Evolutionary conservation across 1,140 invertebrate genomes (phyloP).

Genomic region (Hermetia illucens): DNA sequence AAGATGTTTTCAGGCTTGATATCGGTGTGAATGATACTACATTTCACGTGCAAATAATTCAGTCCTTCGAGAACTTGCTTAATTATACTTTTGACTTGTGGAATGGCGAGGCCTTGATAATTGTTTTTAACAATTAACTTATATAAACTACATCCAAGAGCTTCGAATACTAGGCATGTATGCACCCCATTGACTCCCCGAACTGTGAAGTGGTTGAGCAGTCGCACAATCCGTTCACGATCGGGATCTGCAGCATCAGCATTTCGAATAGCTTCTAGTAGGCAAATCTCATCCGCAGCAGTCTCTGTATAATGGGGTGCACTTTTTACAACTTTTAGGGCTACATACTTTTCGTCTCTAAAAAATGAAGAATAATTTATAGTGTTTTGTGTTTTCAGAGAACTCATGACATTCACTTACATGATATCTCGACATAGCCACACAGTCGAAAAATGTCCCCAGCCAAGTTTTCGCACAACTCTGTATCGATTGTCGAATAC

Average conservation of each 20-base stretch:
- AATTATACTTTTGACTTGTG: slow-evolving; percentile 91
- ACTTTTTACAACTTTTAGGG: slow-evolving; percentile 98
- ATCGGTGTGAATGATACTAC: slow-evolving; percentile 97
- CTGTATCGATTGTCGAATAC: slow-evolving; percentile 87
- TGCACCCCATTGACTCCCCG: slow-evolving; percentile 90
- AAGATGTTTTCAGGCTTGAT: slow-evolving; percentile 99
- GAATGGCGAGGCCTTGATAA: slow-evolving; percentile 89
- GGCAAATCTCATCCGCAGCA: slow-evolving; percentile 94
- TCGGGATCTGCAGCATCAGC: slow-evolving; percentile 77
- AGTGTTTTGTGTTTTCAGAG: background rate
- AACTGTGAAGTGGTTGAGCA: slow-evolving; percentile 97
- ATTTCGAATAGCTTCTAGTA: slow-evolving; percentile 85
- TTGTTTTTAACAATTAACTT: slow-evolving; percentile 97
- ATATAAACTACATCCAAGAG: slow-evolving; percentile 91
- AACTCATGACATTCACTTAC: slow-evolving; percentile 10
- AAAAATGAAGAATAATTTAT: background rate
- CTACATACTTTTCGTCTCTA: slow-evolving; percentile 82
- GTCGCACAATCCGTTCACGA: slow-evolving; percentile 88
- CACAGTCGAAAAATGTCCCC: slow-evolving; percentile 97
- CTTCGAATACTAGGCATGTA: slow-evolving; percentile 98
- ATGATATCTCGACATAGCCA: slow-evolving; percentile 92
- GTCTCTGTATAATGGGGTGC: slow-evolving; percentile 97
- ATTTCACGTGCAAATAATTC: slow-evolving; percentile 94
- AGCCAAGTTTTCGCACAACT: slow-evolving; percentile 91
- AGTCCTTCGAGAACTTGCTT: slow-evolving; percentile 87